Evolutionary conservation across 2,888 invertebrate species (phyloP).

Genomic region (Polydrusus tereticollis): DNA sequence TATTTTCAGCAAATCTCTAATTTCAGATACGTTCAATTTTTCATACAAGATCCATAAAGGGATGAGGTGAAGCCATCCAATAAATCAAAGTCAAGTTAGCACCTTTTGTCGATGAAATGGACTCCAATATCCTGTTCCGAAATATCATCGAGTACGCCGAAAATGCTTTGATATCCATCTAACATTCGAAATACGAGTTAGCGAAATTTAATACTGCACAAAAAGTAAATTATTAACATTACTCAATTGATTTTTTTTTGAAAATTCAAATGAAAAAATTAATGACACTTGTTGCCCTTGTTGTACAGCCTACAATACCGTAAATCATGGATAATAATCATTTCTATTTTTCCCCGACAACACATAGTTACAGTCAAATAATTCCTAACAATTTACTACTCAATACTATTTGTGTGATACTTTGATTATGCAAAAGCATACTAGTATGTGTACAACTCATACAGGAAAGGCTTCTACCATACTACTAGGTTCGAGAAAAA

Average conservation of each 20-base stretch:
- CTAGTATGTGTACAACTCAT: no score
- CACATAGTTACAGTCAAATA: no score
- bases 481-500: no score
- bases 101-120: slow-evolving; percentile 57
- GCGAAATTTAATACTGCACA: background rate
- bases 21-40: slow-evolving; percentile 46
- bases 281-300: no score
- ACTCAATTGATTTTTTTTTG: background rate
- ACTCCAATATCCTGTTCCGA: slow-evolving; percentile 50
- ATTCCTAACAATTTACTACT: no score
- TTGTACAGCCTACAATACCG: no score
- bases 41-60: slow-evolving; percentile 40
- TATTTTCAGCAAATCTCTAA: slow-evolving; percentile 43
- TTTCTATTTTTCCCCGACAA: no score
- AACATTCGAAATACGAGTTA: background rate
- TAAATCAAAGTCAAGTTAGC: slow-evolving; percentile 58
- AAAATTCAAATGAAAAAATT: background rate
- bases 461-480: no score
- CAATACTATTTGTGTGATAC: no score
- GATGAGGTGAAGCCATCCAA: slow-evolving; percentile 55
- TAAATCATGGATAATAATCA: no score
- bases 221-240: background rate
- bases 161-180: slow-evolving; percentile 37
- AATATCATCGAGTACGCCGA: slow-evolving; percentile 37
- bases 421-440: no score